phyloP scores from a whole-genome alignment of 2,888 invertebrate species.

The Timema cristinae region DNA sequence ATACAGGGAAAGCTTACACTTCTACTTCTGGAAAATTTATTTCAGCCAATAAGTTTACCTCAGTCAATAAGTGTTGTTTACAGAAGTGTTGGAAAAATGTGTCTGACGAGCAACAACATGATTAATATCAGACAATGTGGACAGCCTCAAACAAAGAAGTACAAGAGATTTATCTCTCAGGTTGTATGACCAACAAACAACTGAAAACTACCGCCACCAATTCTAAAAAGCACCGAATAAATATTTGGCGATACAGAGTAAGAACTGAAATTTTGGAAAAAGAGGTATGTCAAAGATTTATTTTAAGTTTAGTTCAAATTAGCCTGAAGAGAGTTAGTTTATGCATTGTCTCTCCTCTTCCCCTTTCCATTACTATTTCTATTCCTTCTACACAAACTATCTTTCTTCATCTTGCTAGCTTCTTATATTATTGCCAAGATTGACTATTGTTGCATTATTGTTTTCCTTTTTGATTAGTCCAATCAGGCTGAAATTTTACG shows the following conservation, averaged over 20 bases:
- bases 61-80: neutral
- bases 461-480: too few species aligned
- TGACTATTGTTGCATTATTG: too few species aligned
- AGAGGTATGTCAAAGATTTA: too few species aligned
- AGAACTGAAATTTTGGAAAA: too few species aligned
- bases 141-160: neutral
- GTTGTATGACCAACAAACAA: neutral
- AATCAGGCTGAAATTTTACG: too few species aligned
- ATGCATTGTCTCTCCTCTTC: too few species aligned
- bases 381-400: too few species aligned
- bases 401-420: too few species aligned
- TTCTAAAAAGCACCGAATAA: neutral
- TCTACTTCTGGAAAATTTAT: neutral
- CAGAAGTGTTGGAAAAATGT: neutral
- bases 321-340: constrained; percentile 2
- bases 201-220: neutral
- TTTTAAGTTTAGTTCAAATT: constrained; percentile 3
- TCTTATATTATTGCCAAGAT: too few species aligned
- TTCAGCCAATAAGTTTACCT: neutral
- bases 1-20: neutral
- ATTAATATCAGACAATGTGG: neutral
- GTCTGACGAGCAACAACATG: too few species aligned
- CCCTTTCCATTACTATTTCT: too few species aligned
- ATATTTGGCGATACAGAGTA: too few species aligned
- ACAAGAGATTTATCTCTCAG: constrained; percentile 5